A percentile compares a stretch with the other conserved stretches of the same genome.
Evolutionary conservation across 2,113 vertebrate species (phyloP).

Genomic region (Oophaga pumilio): DNA sequence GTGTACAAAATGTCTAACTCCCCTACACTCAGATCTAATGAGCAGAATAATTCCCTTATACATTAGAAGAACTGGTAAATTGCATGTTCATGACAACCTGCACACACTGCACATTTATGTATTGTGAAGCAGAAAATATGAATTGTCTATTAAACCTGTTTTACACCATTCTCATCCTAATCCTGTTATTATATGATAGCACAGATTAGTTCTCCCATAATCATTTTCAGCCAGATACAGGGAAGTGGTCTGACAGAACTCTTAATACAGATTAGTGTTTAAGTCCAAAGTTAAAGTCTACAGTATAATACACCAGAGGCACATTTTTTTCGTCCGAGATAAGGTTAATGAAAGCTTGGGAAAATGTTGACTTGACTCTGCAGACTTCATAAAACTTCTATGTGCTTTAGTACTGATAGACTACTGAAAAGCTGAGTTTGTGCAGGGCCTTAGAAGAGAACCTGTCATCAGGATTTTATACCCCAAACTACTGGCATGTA

Average conservation of each 20-base stretch:
- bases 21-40: no score
- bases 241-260: slow-evolving; percentile 17
- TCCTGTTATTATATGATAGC: slow-evolving; percentile 18
- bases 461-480: no score
- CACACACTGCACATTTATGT: neutral
- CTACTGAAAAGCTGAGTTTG: neutral
- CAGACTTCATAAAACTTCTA: neutral
- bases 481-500: no score
- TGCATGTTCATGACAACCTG: neutral
- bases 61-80: neutral
- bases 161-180: neutral
- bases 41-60: neutral
- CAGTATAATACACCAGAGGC: slow-evolving; percentile 30
- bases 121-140: neutral
- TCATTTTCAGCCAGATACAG: neutral
- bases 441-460: neutral
- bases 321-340: slow-evolving; percentile 6
- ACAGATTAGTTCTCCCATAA: neutral
- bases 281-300: slow-evolving; percentile 34
- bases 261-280: slow-evolving; percentile 34
- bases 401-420: neutral
- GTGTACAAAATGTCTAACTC: no score
- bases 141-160: slow-evolving; percentile 2
- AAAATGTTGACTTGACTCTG: slow-evolving; percentile 43
- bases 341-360: slow-evolving; percentile 28